Evolutionary conservation across 2,113 vertebrate species (phyloP).

Genomic region (Pogona vitticeps): DNA sequence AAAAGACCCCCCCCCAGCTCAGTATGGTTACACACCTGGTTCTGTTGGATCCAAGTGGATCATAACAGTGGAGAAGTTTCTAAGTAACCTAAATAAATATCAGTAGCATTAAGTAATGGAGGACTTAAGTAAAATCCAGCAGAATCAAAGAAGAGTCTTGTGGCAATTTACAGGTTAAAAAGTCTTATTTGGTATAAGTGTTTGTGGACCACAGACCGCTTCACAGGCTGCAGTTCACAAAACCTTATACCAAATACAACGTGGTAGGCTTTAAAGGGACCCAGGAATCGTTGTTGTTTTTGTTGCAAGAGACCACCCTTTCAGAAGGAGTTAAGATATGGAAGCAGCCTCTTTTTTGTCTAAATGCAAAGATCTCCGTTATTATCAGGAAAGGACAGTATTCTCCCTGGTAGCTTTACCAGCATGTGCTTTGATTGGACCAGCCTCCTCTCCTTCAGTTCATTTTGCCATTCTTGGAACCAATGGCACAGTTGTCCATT

Average conservation of each 20-base stretch:
- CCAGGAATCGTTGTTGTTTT: neutral
- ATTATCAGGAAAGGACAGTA: neutral
- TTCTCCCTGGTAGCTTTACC: neutral
- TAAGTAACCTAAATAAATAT: neutral
- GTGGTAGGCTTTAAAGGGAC: neutral
- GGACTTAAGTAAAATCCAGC: neutral
- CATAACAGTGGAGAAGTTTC: too few species aligned
- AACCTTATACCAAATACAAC: neutral
- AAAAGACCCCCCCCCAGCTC: too few species aligned
- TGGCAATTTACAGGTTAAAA: too few species aligned
- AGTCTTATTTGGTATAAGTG: neutral
- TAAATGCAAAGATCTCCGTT: neutral
- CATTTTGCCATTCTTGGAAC: neutral
- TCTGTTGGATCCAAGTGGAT: too few species aligned
- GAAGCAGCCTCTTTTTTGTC: neutral
- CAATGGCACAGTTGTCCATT: neutral
- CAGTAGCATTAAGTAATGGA: neutral
- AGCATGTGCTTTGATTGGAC: neutral
- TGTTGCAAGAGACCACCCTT: neutral
- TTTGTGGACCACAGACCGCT: neutral
- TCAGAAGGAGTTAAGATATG: too few species aligned
- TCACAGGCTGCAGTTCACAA: neutral
- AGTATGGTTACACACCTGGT: too few species aligned
- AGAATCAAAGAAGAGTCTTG: too few species aligned
- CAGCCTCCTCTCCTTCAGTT: neutral